Conservation (phyloP, 2,113 vertebrate genomes). For the Melanerpes aurifrons region DNA sequence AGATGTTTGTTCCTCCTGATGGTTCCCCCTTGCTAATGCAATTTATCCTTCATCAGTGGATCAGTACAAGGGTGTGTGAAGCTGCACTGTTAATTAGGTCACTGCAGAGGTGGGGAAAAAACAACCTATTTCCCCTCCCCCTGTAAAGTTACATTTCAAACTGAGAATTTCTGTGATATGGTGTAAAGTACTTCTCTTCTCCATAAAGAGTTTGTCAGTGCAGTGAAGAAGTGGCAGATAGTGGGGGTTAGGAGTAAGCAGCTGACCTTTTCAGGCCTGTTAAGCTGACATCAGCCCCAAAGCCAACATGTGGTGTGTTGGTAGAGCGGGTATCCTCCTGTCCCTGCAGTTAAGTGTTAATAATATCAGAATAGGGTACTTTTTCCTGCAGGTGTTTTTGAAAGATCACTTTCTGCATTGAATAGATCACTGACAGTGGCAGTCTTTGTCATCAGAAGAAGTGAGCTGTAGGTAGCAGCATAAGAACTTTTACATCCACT, state of each 20-base stretch:
- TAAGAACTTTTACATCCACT: background rate
- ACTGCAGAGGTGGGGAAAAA: background rate
- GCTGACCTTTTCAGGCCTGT: background rate
- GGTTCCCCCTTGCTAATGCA: background rate
- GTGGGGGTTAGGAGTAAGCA: background rate
- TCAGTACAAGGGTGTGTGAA: accelerated
- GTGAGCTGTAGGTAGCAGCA: background rate
- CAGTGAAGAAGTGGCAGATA: background rate
- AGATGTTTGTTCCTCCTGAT: background rate
- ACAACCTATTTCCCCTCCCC: background rate
- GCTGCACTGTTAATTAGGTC: background rate
- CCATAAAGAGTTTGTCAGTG: background rate
- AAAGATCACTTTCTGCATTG: background rate
- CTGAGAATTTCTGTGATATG: background rate
- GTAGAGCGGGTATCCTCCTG: background rate
- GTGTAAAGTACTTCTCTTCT: background rate
- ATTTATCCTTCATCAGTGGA: background rate
- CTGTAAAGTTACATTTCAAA: background rate
- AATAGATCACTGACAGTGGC: background rate
- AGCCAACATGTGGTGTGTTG: background rate
- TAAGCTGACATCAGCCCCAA: background rate
- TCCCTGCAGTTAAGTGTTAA: background rate
- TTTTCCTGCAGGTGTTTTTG: background rate
- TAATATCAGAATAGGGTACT: background rate
- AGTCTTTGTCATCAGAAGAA: background rate